Evolutionary conservation across 1,140 invertebrate genomes (phyloP).

Genomic region (Papilio machaon): DNA sequence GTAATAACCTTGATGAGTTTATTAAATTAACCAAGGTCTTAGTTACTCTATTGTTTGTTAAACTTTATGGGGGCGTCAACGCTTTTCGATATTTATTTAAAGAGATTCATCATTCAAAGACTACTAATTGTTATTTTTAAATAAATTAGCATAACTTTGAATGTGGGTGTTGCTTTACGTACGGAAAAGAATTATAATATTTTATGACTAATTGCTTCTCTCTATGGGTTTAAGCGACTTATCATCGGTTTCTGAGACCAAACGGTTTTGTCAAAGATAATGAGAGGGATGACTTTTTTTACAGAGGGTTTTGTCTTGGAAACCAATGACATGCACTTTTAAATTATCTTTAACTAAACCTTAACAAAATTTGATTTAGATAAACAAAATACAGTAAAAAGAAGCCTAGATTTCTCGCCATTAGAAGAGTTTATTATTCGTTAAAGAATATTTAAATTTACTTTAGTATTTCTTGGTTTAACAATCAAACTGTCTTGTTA

Average conservation of each 20-base stretch:
- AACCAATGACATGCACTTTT: too few species aligned
- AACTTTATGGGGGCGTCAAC: slow-evolving; percentile 50
- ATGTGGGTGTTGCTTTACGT: background rate
- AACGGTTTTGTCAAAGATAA: background rate
- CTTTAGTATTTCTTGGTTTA: background rate
- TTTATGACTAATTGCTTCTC: background rate
- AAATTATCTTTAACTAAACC: too few species aligned
- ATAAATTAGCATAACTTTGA: slow-evolving; percentile 25
- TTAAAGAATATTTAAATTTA: background rate
- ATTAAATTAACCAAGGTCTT: slow-evolving; percentile 68
- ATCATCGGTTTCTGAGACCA: too few species aligned
- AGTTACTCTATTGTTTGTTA: slow-evolving; percentile 65
- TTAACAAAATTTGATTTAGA: too few species aligned
- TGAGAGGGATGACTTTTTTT: background rate
- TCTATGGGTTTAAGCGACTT: background rate
- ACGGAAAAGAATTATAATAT: slow-evolving; percentile 5
- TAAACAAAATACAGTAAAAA: too few species aligned
- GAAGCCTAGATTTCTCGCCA: too few species aligned
- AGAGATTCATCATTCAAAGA: slow-evolving; percentile 54
- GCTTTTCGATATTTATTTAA: slow-evolving; percentile 47
- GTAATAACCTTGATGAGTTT: slow-evolving; percentile 55
- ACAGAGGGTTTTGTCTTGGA: too few species aligned
- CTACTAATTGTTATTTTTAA: slow-evolving; percentile 54
- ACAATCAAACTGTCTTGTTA: background rate
- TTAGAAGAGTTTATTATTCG: background rate